Percentiles rank a stretch among this genome's conserved stretches.
phyloP scores from a whole-genome alignment of 2,888 invertebrate genomes.

The Cenopis cana region DNA sequence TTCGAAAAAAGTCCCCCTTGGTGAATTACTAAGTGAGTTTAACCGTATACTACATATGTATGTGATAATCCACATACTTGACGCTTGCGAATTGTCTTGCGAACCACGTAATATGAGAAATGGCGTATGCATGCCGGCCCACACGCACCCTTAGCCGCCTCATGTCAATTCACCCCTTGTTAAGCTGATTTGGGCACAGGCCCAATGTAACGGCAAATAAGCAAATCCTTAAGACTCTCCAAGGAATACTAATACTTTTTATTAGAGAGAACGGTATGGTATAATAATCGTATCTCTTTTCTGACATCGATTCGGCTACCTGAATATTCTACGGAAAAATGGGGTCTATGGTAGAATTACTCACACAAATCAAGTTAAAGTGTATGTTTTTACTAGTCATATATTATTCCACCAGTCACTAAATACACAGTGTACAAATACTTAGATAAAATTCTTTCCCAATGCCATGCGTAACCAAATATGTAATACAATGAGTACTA shows the following conservation, averaged over 20 bases:
- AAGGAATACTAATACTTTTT: slow-evolving; percentile 18
- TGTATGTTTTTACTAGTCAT: neutral
- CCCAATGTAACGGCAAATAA: slow-evolving; percentile 10
- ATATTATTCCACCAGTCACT: neutral
- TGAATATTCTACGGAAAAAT: neutral
- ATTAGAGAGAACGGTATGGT: neutral
- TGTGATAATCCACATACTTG: neutral
- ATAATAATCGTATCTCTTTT: neutral
- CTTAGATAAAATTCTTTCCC: too few relatives aligned
- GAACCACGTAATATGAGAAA: slow-evolving; percentile 27
- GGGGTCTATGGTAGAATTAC: neutral
- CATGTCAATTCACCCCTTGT: slow-evolving; percentile 1
- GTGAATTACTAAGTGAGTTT: too few relatives aligned
- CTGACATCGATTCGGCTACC: neutral
- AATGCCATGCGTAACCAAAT: too few relatives aligned
- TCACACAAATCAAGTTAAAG: neutral
- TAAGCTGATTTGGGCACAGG: neutral
- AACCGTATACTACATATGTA: too few relatives aligned
- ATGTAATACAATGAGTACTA: too few relatives aligned
- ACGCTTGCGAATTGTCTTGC: slow-evolving; percentile 5
- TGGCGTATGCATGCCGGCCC: slow-evolving; percentile 11
- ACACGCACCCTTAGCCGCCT: slow-evolving; percentile 9
- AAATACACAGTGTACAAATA: too few relatives aligned
- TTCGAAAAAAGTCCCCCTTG: too few relatives aligned
- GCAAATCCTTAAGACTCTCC: slow-evolving; percentile 11